These are phyloP conservation scores for Uria aalge DNA, from an alignment of 2,113 vertebrate species.

Conservation along the genomic window DNA sequence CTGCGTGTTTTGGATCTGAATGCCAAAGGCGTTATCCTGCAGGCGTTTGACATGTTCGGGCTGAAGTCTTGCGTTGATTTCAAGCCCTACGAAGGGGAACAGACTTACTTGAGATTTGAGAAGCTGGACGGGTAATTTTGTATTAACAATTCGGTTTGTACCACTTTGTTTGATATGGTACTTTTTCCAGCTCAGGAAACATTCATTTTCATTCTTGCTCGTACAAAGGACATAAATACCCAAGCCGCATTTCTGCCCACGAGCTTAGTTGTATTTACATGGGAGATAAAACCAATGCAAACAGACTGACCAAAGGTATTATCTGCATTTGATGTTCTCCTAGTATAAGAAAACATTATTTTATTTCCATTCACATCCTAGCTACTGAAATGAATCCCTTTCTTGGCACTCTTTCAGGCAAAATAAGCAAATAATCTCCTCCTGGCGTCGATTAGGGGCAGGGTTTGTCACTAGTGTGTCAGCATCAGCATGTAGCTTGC, in stretches of 20 bases:
- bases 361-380: background rate
- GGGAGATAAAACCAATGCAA: background rate
- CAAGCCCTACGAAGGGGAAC: conserved; percentile 80
- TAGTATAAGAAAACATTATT: background rate
- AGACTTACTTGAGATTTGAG: conserved; percentile 78
- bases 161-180: background rate
- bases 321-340: background rate
- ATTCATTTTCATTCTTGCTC: background rate
- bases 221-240: background rate
- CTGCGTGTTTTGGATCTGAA: conserved; percentile 46
- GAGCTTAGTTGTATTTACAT: background rate
- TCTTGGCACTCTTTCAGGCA: background rate
- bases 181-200: background rate
- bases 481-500: background rate
- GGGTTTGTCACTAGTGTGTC: background rate
- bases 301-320: background rate
- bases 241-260: background rate
- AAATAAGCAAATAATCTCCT: background rate
- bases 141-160: background rate
- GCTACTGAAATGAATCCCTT: background rate
- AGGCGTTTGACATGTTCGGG: conserved; percentile 81
- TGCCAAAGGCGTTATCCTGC: conserved; percentile 80
- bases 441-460: background rate
- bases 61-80: conserved; percentile 85
- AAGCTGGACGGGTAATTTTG: conserved; percentile 53